Evolutionary conservation across 1,140 invertebrate genomes (phyloP), one percentile per base, ranked within the genome.

Genomic region (Tenebrio molitor): DNA sequence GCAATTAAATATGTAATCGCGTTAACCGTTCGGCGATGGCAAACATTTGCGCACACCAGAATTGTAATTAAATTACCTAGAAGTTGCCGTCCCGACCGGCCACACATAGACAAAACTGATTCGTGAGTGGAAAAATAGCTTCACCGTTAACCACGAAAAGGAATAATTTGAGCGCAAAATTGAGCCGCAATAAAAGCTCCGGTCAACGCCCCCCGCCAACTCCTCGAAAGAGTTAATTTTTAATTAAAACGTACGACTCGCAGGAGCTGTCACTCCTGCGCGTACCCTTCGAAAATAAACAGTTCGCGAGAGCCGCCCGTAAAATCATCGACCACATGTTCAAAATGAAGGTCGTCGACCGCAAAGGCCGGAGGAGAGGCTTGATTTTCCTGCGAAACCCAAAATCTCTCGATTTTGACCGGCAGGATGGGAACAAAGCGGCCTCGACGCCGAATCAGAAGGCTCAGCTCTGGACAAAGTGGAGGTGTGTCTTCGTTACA

Each of bases 251-350:
- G 10, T 21, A 50, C 1, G n/a, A 5, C 29, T 50, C 17, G 42
- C 42, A 15, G 16, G 2, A 4, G 29, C 29, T 46, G 42, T 46
- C 15, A 17, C 7, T 46, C 6, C 44, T 19, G 44, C 44, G 3
- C 12, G 3, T 46, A 29, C 23, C 50, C 50, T 58, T 58, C 7
- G 29, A 66, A 66, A 66, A 69, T 69, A 34, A 69, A 69, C 44
- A 58, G 44, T 69, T 69, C 36, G 10, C 53, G 46, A 19, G 41
- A 33, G 36, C 67, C 21, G 14, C 50, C 44, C 25, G 21, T 69
- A 69, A 69, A 69, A 69, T 50, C 67, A 69, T 69, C 44, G 67
- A 58, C 67, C 67, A 69, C 50, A 69, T 69, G 67, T 69, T 69
- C 67, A 36, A 53, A 69, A 41, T 36, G 42, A 50, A 69, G 67